Base-by-base conservation (phyloP, 2,113 vertebrate species). In the Corvus hawaiiensis region DNA sequence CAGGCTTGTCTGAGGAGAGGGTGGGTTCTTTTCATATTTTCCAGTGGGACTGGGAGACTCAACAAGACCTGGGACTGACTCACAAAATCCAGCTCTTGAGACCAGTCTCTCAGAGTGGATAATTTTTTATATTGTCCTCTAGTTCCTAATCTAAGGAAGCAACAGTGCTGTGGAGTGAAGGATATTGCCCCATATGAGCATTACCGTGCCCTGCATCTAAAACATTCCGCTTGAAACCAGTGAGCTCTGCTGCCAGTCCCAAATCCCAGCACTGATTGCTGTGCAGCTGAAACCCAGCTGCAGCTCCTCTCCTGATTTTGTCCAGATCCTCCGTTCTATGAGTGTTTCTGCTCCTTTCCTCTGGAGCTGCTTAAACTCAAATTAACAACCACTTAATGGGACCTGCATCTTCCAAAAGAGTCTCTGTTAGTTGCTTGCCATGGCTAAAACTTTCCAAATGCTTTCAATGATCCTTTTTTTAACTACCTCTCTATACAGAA, bases 111-210 rank as follows among this genome's bases (percentile, higher is more conserved):
- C 19, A 5, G 61, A 63, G 27, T 26, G 39, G 56, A 12, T 69
- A 74, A 46, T 43, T 63, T 91, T 66, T 88, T 48, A 16, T 48
- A n/a, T 49, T 20, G 43, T 84, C 61, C 5, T 51, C 14, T 37
- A 37, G 37, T 66, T 71, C 23, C 54, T 2, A 1, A 69, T 24
- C 43, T 52, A 28, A 80, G 68, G 59, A 80, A 87, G 39, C 3
- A 3, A 4, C 0, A 0, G 55, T 28, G 26, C 43, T 78, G 51
- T 51, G 73, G 54, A 44, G 27, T 0, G 0, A 84, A 68, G 41
- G 35, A 54, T 18, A 3, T 1, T 44, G 52, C 62, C 37, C 49
- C 35, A 33, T 1, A 1, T 33, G 48, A 66, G 6, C 39, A 8
- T 71, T 67, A 52, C 61, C 24, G 4, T 64, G 4, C 5, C 11